These are phyloP conservation scores for Carcina quercana DNA, from an alignment of 2,888 invertebrate genomes.

Conservation along the genomic window DNA sequence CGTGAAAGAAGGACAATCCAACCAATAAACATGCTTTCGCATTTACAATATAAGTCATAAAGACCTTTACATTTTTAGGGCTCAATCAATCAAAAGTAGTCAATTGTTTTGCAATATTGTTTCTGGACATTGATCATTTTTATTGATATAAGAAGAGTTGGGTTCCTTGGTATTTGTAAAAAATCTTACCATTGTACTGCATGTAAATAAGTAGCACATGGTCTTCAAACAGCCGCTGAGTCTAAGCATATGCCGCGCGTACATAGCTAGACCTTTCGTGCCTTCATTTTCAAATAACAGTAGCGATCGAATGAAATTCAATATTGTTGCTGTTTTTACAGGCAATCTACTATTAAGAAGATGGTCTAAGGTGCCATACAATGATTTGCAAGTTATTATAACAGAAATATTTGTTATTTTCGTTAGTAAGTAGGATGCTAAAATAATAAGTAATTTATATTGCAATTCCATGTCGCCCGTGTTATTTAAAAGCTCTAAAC, in stretches of 20 bases:
- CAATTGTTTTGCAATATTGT: too few relatives aligned
- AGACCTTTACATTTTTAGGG: too few relatives aligned
- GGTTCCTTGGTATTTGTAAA: too few relatives aligned
- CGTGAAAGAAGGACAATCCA: too few relatives aligned
- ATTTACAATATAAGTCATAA: too few relatives aligned
- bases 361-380: conserved; percentile 40
- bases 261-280: conserved; percentile 24
- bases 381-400: conserved; percentile 33
- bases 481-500: conserved; percentile 34
- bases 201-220: conserved; percentile 43
- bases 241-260: conserved; percentile 46
- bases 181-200: conserved; percentile 49
- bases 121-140: too few relatives aligned
- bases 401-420: conserved; percentile 32
- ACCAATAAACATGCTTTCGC: too few relatives aligned
- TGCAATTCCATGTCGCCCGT: conserved; percentile 33
- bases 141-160: too few relatives aligned
- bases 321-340: conserved; percentile 28
- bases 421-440: conserved; percentile 36
- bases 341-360: conserved; percentile 33
- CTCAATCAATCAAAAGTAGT: too few relatives aligned
- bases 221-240: conserved; percentile 48
- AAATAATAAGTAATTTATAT: conserved; percentile 38
- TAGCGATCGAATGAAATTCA: conserved; percentile 46
- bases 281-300: conserved; percentile 23